Conservation (phyloP, 2,888 invertebrate genomes). For the Mythimna loreyi region DNA sequence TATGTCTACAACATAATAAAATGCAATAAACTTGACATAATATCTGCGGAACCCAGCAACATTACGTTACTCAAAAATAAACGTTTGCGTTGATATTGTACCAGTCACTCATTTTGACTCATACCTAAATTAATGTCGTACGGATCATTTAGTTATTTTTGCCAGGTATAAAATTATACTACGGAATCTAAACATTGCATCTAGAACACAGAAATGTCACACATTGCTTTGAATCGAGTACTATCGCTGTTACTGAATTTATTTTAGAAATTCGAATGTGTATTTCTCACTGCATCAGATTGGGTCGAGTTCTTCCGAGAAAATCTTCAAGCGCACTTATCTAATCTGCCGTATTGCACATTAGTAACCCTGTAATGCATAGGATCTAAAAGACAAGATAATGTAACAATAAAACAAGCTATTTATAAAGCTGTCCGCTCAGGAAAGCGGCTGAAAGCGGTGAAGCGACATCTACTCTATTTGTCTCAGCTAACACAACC, state of each 20-base stretch:
- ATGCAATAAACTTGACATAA: slow-evolving; percentile 11
- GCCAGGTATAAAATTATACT: slow-evolving; percentile 58
- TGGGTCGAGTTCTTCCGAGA: slow-evolving; percentile 15
- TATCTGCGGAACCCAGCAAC: slow-evolving; percentile 13
- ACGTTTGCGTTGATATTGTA: slow-evolving; percentile 26
- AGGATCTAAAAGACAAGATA: slow-evolving; percentile 68
- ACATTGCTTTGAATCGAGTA: slow-evolving; percentile 32
- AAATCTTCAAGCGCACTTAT: slow-evolving; percentile 15
- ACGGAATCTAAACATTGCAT: slow-evolving; percentile 52
- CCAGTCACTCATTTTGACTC: slow-evolving; percentile 39
- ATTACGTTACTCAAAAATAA: slow-evolving; percentile 22
- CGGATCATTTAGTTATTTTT: slow-evolving; percentile 56
- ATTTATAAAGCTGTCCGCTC: slow-evolving; percentile 81
- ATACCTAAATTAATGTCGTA: slow-evolving; percentile 48
- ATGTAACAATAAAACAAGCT: slow-evolving; percentile 79
- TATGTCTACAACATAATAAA: slow-evolving; percentile 24
- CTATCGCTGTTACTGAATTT: slow-evolving; percentile 34
- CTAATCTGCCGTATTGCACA: slow-evolving; percentile 28
- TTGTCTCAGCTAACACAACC: slow-evolving; percentile 85
- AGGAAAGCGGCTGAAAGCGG: slow-evolving; percentile 76
- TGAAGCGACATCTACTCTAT: slow-evolving; percentile 83
- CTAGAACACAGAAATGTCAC: slow-evolving; percentile 56
- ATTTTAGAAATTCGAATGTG: slow-evolving; percentile 29
- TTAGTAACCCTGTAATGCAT: slow-evolving; percentile 51
- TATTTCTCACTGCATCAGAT: slow-evolving; percentile 24